Evolutionary conservation across 2,113 vertebrate genomes (phyloP), one percentile per base, ranked within the genome.

Genomic region (Lophius piscatorius): DNA sequence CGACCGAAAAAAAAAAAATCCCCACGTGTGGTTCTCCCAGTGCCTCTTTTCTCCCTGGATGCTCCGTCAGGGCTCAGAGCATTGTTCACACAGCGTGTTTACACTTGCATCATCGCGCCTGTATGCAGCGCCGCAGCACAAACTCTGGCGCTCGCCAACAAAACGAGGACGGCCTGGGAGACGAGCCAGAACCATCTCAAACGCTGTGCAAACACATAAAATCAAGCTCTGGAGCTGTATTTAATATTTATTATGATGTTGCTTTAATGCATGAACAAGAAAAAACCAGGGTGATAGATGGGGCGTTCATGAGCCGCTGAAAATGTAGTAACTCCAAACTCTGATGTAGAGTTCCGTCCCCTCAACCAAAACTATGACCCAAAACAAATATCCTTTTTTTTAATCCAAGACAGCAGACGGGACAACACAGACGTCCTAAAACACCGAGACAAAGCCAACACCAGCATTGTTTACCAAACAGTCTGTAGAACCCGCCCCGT

Each of bases 11-110:
- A 33, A 3, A 44, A 52, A 42, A 29, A 22, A 13, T 28, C 14
- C 20, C 10, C 0, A 47, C 70, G 66, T 21, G 70, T 36, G 64
- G 58, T 6, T 40, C 69, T 9, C 57, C 68, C 63, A 20, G 38
- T 61, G 29, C 62, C 48, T 49, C 45, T 16, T 6, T 6, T 52
- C 59, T 62, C 31, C 17, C 40, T 39, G 5, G 50, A 11, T 49
- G 3, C 17, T 62, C 42, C 29, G 41, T 35, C 45, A 24, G 28
- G 2, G 3, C 18, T 34, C 4, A 14, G 31, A 38, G 22, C 51
- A 23, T 64, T 50, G 52, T 64, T 50, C 29, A 3, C 58, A 6
- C 8, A 41, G 35, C 18, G 51, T 28, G 35, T 60, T 17, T 47
- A 10, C 13, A 23, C 26, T 51, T 38, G 46, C 59, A 42, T 58